Conservation (phyloP, 1,140 invertebrate genomes). For the Vanessa tameamea region DNA sequence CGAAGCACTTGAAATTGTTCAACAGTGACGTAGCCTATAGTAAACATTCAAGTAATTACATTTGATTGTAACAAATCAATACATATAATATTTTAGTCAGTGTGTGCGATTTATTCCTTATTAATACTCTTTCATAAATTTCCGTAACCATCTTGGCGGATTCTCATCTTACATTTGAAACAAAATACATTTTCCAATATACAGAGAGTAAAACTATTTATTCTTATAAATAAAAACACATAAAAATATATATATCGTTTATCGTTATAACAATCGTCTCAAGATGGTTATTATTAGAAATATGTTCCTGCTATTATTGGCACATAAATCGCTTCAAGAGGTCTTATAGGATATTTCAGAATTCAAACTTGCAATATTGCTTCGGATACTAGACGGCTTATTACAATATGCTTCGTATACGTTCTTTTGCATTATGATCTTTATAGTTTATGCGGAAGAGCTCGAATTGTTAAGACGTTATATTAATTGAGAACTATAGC, state of each 20-base stretch:
- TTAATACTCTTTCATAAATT: no score
- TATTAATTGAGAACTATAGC: neutral
- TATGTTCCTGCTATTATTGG: constrained; percentile 60
- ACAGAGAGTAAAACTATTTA: no score
- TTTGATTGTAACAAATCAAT: neutral
- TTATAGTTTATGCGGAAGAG: constrained; percentile 17
- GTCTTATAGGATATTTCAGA: constrained; percentile 46
- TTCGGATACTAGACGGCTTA: constrained; percentile 42
- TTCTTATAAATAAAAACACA: no score
- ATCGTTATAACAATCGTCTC: constrained; percentile 46
- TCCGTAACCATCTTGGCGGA: no score
- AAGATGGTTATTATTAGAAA: constrained; percentile 47
- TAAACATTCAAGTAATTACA: constrained; percentile 1
- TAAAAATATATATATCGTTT: constrained; percentile 24
- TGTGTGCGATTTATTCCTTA: no score
- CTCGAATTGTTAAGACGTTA: constrained; percentile 16
- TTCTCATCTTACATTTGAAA: no score
- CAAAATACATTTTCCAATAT: no score
- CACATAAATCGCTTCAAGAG: constrained; percentile 59
- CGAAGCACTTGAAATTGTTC: constrained; percentile 34
- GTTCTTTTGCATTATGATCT: constrained; percentile 28
- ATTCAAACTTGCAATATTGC: constrained; percentile 59
- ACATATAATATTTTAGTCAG: neutral
- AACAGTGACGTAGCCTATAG: constrained; percentile 12
- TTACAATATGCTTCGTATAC: constrained; percentile 38